A percentile compares a stretch with the other conserved stretches of the same genome.
Evolutionary conservation across 2,797 vertebrate genomes (phyloP).

Genomic region (Sebastes minor): DNA sequence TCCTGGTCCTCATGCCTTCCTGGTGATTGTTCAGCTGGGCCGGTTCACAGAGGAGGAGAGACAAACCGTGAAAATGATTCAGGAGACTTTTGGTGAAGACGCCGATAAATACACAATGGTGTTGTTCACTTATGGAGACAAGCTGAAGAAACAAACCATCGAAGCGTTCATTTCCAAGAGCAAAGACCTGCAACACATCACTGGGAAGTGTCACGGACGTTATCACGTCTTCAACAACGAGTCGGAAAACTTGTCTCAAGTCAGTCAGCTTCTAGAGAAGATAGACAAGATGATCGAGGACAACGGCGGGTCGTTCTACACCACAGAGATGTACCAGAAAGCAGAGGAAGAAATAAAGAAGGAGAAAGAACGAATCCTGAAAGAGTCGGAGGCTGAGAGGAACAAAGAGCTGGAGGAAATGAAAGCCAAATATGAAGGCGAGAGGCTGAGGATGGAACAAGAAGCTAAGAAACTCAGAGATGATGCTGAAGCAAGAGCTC

Average conservation of each 20-base stretch:
- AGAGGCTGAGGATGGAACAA: fast-evolving
- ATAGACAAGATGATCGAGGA: not conserved
- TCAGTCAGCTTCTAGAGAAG: not conserved
- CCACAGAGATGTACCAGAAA: not conserved
- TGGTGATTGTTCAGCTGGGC: not conserved
- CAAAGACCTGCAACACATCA: not conserved
- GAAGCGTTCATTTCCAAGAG: not conserved
- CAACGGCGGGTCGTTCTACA: not conserved
- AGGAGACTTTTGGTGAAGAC: not conserved
- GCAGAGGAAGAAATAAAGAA: not conserved
- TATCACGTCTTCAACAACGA: conserved; percentile 17
- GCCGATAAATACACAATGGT: not conserved
- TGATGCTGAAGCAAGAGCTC: not conserved
- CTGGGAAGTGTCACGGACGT: not conserved
- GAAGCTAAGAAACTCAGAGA: fast-evolving
- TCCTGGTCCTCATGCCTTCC: conserved; percentile 17
- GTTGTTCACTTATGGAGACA: conserved; percentile 15
- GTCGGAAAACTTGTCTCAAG: not conserved
- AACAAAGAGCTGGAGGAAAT: not conserved
- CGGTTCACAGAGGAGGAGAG: conserved; percentile 12
- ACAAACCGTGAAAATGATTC: not conserved
- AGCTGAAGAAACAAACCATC: not conserved
- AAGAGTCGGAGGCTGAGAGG: not conserved
- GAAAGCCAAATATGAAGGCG: not conserved
- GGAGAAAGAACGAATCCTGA: not conserved